Percentiles rank a stretch among this genome's conserved stretches.
Evolutionary conservation across 2,113 vertebrate genomes (phyloP).

Genomic region (Nerophis lumbriciformis): DNA sequence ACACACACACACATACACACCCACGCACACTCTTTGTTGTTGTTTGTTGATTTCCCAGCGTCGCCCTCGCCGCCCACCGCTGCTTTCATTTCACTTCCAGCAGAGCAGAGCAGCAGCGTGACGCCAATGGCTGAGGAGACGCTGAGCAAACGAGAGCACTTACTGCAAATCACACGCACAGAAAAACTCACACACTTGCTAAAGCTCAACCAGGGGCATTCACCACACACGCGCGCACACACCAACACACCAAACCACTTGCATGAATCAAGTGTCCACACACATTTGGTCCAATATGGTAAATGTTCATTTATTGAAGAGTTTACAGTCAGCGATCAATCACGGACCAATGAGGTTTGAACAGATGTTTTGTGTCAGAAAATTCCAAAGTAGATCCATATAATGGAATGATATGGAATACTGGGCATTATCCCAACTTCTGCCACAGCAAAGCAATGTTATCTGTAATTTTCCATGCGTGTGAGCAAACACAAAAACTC

Average conservation of each 20-base stretch:
- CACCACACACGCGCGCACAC: constrained; percentile 4
- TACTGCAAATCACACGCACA: constrained; percentile 38
- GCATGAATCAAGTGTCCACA: constrained; percentile 1
- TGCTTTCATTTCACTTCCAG: constrained; percentile 46
- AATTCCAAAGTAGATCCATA: no score
- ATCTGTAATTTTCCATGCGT: no score
- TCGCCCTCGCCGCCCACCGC: constrained; percentile 16
- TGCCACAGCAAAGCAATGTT: no score
- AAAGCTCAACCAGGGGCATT: not conserved
- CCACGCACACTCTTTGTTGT: constrained; percentile 6
- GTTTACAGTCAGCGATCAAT: no score
- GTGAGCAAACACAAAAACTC: no score
- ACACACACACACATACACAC: constrained; percentile 10
- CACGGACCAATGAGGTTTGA: no score
- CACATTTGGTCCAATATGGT: not conserved
- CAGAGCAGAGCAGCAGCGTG: constrained; percentile 45
- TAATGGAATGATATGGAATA: no score
- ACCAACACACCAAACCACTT: not conserved
- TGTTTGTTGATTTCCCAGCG: constrained; percentile 42
- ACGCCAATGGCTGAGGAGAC: constrained; percentile 34
- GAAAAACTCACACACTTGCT: constrained; percentile 4
- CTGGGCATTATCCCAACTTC: no score
- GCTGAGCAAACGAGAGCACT: constrained; percentile 42
- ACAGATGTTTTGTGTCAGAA: no score
- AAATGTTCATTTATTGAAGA: not conserved